A percentile compares a stretch with the other conserved stretches of the same genome.
These are phyloP conservation scores for Varanus salvator DNA, from an alignment of 2,113 vertebrate genomes.

Conservation along the genomic window DNA sequence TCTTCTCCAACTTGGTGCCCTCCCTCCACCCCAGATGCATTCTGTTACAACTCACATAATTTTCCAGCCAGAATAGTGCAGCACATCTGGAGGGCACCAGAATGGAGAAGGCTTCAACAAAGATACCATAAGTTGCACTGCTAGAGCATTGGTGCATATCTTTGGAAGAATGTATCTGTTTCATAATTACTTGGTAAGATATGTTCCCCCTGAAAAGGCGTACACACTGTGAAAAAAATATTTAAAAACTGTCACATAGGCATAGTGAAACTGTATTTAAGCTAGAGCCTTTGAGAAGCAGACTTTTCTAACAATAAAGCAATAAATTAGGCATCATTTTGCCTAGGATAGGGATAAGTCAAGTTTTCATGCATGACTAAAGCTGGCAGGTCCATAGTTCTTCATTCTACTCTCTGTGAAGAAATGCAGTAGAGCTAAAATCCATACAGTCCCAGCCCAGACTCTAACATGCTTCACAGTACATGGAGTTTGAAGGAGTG, in stretches of 20 bases:
- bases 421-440: background rate
- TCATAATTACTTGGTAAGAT: slow-evolving; percentile 24
- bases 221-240: background rate
- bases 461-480: background rate
- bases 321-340: background rate
- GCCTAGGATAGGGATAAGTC: background rate
- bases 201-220: slow-evolving; percentile 13
- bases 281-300: background rate
- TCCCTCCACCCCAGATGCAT: too few species aligned
- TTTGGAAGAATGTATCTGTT: slow-evolving; percentile 25
- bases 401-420: background rate
- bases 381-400: background rate
- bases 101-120: background rate
- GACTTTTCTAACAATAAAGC: background rate
- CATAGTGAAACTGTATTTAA: background rate
- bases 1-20: too few species aligned
- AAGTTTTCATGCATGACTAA: background rate
- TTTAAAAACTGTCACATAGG: slow-evolving; percentile 7
- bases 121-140: fast-evolving
- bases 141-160: background rate
- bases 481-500: background rate
- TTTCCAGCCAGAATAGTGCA: too few species aligned
- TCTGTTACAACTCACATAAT: too few species aligned
- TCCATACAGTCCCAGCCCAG: background rate
- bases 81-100: too few species aligned